Base-by-base conservation (phyloP, 2,888 invertebrate species). In the Harpalus rubripes region DNA sequence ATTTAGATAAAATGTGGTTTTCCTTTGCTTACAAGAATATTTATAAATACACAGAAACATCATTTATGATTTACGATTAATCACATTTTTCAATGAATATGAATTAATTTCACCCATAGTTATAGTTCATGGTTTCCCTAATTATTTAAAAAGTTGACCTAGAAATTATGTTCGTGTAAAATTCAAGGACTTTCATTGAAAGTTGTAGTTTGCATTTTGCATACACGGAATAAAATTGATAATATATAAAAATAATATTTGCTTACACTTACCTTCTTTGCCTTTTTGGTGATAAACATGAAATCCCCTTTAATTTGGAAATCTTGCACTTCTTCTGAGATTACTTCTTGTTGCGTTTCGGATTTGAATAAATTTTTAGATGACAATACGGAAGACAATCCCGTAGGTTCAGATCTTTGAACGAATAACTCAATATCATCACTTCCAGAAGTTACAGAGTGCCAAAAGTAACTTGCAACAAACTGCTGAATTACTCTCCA, bases 251-350 rank as follows among this genome's bases (percentile, higher is more conserved):
- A 32, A 32, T 22, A 65, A 81, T 56, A 59, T 59, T 59, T 63
- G 22, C 63, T 26, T 80, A 61, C 26, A 90, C 93, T 92, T 89
- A 95, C 95, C 92, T 93, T 92, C 87, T 92, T 92, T 65, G 91
- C 91, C 89, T 94, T 94, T 89, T 94, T 95, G 0, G 96, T 96
- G 0, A 95, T 96, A 91, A 98, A 97, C 94, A 97, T 95, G 90
- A 95, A 98, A 88, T 96, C 96, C 15, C 95, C 96, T 89, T 95
- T 95, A 44, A 97, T 93, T 89, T 96, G 95, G 90, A 98, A 96
- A 89, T 97, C 96, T 88, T 95, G 94, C 0, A 96, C 95, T 87
- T 95, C 93, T 16, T 93, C 92, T 4, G 89, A 88, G 81, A 89
- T 87, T 44, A 88, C 87, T 18, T 88, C 87, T n/a, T 87, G 87